Percentiles rank a stretch among this genome's conserved stretches.
These are phyloP conservation scores for Ochropleura leucogaster DNA, from an alignment of 2,888 invertebrate species.

Conservation along the genomic window DNA sequence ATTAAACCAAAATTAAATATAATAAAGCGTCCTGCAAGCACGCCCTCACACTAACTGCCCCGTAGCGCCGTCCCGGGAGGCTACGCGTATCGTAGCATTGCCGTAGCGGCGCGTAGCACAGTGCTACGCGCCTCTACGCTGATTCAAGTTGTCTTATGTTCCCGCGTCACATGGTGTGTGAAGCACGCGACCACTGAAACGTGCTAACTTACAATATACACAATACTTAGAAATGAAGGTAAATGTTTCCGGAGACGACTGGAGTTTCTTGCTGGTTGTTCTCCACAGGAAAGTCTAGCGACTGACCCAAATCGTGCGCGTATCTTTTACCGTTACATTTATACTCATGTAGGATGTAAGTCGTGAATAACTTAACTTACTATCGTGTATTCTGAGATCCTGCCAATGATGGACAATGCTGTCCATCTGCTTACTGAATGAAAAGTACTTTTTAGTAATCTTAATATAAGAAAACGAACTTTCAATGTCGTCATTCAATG, in stretches of 20 bases:
- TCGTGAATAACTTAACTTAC: neutral
- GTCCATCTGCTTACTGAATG: neutral
- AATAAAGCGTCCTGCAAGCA: neutral
- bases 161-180: neutral
- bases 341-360: no score
- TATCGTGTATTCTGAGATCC: neutral
- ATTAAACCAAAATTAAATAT: neutral
- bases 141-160: neutral
- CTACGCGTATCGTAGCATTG: constrained; percentile 12
- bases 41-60: neutral
- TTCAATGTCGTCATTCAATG: no score
- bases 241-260: neutral
- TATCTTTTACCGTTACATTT: neutral
- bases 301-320: neutral
- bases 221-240: neutral
- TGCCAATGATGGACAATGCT: neutral
- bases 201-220: constrained; percentile 15
- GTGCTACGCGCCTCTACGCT: constrained; percentile 20
- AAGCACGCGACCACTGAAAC: constrained; percentile 8
- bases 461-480: neutral
- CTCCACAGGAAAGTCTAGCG: neutral
- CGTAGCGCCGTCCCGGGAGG: constrained; percentile 11
- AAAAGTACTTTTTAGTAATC: neutral
- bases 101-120: constrained; percentile 22
- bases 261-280: neutral